Percentiles rank a stretch among this genome's conserved stretches.
Evolutionary conservation across 2,797 vertebrate species (phyloP).

Genomic region (Jordanella pulchra): DNA sequence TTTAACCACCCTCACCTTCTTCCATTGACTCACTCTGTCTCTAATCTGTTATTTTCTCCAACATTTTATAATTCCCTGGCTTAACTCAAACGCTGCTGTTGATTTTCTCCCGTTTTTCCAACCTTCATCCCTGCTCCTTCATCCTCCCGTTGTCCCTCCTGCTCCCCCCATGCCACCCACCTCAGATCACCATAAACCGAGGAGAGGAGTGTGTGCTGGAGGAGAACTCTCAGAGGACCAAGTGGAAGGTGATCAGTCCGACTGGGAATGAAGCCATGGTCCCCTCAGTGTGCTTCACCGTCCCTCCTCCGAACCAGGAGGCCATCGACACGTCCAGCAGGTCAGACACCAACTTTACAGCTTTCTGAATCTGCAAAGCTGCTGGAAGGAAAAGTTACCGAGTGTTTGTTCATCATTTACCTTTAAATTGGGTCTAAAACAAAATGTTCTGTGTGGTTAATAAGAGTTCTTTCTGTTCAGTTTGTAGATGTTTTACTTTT

Average conservation of each 20-base stretch:
- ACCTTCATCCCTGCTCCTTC: slow-evolving; percentile 6
- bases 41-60: neutral
- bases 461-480: neutral
- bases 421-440: no score
- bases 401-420: no score
- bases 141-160: slow-evolving; percentile 1
- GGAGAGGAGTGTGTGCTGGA: slow-evolving; percentile 97
- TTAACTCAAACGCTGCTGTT: slow-evolving; percentile 1
- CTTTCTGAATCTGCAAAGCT: no score
- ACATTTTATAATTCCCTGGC: neutral
- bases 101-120: slow-evolving; percentile 4
- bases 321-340: slow-evolving; percentile 90
- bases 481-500: neutral
- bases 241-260: slow-evolving; percentile 99
- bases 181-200: slow-evolving; percentile 92
- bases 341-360: slow-evolving; percentile 67
- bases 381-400: no score
- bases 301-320: slow-evolving; percentile 93
- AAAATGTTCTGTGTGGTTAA: neutral
- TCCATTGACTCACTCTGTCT: neutral
- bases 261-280: slow-evolving; percentile 98
- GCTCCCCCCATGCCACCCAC: slow-evolving; percentile 5
- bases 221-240: slow-evolving; percentile 96
- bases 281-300: slow-evolving; percentile 93
- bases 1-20: slow-evolving; percentile 2